Percentiles rank a stretch among this genome's conserved stretches.
phyloP scores from a whole-genome alignment of 2,113 vertebrate species.

The Taxidea taxus region DNA sequence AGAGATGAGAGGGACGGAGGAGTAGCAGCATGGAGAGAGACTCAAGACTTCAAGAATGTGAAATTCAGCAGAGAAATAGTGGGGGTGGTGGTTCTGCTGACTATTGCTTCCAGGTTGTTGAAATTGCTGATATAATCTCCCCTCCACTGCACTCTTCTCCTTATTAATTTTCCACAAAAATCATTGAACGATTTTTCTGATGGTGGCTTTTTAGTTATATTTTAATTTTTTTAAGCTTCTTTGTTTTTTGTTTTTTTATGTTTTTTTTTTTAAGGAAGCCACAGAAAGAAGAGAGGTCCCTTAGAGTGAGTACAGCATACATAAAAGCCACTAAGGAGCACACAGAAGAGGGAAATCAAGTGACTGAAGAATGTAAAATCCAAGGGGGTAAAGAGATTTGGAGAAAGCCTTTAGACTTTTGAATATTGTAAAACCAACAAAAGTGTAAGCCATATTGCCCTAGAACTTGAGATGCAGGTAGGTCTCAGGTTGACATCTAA shows the following conservation, averaged over 20 bases:
- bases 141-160: neutral
- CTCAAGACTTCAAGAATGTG: neutral
- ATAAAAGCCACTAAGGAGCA: neutral
- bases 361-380: neutral
- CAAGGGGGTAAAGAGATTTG: neutral
- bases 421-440: neutral
- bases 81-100: neutral
- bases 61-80: rapidly evolving
- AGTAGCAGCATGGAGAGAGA: neutral
- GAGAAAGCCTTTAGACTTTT: neutral
- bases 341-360: neutral
- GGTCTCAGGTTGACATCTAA: neutral
- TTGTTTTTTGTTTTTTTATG: neutral
- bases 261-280: neutral
- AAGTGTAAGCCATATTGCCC: neutral
- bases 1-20: neutral
- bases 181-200: neutral
- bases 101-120: neutral
- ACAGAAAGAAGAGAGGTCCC: neutral
- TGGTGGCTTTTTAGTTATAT: neutral
- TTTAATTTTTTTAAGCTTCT: neutral
- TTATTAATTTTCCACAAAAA: neutral
- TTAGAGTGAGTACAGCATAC: rapidly evolving
- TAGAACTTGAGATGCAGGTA: neutral
- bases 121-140: neutral